These are phyloP conservation scores for Phylloscopus collybita DNA, from an alignment of 2,797 vertebrate genomes.

Conservation along the genomic window DNA sequence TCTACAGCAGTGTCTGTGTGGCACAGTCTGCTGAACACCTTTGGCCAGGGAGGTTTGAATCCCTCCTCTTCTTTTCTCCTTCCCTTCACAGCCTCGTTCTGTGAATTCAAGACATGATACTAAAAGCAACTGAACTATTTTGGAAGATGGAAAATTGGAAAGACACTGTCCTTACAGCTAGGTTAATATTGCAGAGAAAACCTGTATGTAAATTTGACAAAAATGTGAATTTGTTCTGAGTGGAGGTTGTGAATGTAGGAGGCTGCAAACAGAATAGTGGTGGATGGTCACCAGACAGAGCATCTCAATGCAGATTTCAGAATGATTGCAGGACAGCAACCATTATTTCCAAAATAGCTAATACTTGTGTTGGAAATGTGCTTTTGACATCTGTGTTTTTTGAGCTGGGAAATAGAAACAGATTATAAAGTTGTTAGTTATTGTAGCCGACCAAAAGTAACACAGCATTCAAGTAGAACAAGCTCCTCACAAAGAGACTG, in stretches of 20 bases:
- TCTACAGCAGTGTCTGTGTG: neutral
- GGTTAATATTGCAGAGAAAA: neutral
- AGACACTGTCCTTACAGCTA: neutral
- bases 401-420: neutral
- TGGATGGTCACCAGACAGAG: neutral
- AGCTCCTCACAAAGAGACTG: neutral
- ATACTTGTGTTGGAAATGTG: neutral
- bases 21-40: neutral
- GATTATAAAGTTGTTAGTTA: neutral
- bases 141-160: neutral
- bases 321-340: neutral
- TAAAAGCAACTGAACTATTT: neutral
- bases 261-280: neutral
- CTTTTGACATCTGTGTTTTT: neutral
- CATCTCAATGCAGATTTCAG: neutral
- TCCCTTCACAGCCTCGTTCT: neutral
- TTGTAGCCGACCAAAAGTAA: neutral
- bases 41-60: neutral
- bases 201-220: neutral
- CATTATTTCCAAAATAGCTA: neutral
- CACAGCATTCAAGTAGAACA: neutral
- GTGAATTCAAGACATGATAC: neutral
- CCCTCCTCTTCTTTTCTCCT: neutral
- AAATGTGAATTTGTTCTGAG: neutral
- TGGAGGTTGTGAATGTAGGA: neutral